Evolutionary conservation across 2,113 vertebrate species (phyloP).

Genomic region (Larimichthys polyactis): DNA sequence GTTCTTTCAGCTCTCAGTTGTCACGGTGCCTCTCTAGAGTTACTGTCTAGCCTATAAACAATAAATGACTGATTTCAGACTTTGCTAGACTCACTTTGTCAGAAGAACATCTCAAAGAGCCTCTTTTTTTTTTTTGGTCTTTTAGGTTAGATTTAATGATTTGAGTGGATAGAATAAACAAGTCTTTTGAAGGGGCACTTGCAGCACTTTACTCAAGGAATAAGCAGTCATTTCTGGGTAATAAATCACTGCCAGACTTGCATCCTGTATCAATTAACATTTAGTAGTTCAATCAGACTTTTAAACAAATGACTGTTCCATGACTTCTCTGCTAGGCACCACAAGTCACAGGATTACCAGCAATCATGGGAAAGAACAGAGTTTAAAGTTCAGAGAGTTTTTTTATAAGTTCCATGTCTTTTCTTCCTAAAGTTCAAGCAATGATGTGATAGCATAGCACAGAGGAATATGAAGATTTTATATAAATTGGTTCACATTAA

Average conservation of each 20-base stretch:
- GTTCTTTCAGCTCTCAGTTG: constrained; percentile 29
- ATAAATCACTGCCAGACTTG: neutral
- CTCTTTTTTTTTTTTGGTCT: neutral
- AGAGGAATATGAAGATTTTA: neutral
- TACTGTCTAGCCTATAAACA: constrained; percentile 24
- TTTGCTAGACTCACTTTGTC: constrained; percentile 8
- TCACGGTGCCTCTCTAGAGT: constrained; percentile 4
- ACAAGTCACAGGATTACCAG: neutral
- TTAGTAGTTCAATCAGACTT: neutral
- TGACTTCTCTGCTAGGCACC: neutral
- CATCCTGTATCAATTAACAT: neutral
- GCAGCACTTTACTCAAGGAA: neutral
- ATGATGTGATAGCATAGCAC: neutral
- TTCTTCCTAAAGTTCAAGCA: neutral
- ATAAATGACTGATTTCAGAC: constrained; percentile 34
- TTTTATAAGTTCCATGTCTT: neutral
- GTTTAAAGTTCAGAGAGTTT: no score
- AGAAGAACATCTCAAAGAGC: constrained; percentile 26
- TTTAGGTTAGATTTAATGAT: constrained; percentile 26
- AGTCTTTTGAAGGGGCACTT: neutral
- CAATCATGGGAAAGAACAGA: neutral
- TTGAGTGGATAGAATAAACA: constrained; percentile 13
- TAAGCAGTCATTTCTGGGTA: neutral
- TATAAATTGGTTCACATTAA: neutral
- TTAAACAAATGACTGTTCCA: neutral